These are phyloP conservation scores for Tachina fera DNA, from an alignment of 2,888 invertebrate genomes.

Conservation along the genomic window DNA sequence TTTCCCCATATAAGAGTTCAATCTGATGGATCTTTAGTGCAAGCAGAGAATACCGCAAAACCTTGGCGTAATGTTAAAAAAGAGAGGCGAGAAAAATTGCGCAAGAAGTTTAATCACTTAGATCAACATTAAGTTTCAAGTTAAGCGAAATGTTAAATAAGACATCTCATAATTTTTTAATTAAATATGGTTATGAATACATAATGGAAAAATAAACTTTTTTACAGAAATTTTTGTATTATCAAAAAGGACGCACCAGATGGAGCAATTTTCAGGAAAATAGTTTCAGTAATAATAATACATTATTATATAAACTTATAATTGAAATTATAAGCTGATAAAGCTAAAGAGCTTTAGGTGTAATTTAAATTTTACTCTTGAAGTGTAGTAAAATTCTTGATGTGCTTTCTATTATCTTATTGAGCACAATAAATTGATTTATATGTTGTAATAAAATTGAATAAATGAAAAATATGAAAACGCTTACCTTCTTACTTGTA, in stretches of 20 bases:
- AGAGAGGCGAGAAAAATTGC: constrained; percentile 95
- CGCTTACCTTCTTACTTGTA: constrained; percentile 12
- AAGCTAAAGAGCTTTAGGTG: too few relatives aligned
- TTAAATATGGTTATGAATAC: too few relatives aligned
- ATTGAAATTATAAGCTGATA: too few relatives aligned
- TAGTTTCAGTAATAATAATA: too few relatives aligned
- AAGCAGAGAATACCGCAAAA: constrained; percentile 83
- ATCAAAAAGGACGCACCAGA: too few relatives aligned
- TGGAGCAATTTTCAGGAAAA: too few relatives aligned
- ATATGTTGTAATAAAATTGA: not conserved
- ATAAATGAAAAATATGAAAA: not conserved
- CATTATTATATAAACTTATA: too few relatives aligned
- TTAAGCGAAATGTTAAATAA: not conserved
- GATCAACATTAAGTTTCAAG: constrained; percentile 87
- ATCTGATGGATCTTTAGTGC: constrained; percentile 74
- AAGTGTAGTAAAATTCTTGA: too few relatives aligned
- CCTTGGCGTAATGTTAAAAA: constrained; percentile 94
- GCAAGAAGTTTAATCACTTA: constrained; percentile 92
- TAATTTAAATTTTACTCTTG: too few relatives aligned
- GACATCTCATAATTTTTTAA: too few relatives aligned
- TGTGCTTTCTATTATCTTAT: not conserved
- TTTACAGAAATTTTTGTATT: too few relatives aligned
- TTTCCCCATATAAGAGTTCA: constrained; percentile 81
- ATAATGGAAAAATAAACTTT: too few relatives aligned
- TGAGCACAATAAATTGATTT: constrained; percentile 38